phyloP scores from a whole-genome alignment of 1,140 invertebrate species.

The Saccostrea cuccullata region DNA sequence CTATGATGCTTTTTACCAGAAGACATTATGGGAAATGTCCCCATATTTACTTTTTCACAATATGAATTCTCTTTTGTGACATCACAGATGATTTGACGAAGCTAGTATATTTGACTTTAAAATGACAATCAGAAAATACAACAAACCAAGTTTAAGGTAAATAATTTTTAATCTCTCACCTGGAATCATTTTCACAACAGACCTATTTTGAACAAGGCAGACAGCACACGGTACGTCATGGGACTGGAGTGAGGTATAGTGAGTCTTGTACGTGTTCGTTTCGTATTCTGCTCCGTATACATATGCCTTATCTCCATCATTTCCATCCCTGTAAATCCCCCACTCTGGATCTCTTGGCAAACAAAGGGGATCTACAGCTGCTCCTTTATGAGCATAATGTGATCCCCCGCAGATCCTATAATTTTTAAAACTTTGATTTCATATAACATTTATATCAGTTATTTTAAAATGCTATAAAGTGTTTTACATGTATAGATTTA shows the following conservation, averaged over 20 bases:
- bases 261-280: neutral
- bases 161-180: neutral
- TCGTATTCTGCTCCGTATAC: constrained; percentile 43
- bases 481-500: no score
- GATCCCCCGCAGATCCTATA: constrained; percentile 29
- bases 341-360: constrained; percentile 43
- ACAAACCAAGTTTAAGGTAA: no score
- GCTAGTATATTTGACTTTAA: no score
- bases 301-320: neutral
- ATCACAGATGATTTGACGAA: no score
- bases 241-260: neutral
- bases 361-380: constrained; percentile 31
- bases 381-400: neutral
- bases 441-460: no score
- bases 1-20: no score
- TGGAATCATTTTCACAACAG: neutral
- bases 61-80: no score
- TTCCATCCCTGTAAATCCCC: neutral
- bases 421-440: no score
- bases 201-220: neutral
- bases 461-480: no score
- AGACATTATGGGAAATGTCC: no score
- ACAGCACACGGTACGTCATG: constrained; percentile 33
- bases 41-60: no score
- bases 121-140: no score